These are phyloP conservation scores for Toxotes jaculatrix DNA, from an alignment of 2,113 vertebrate genomes.

Conservation along the genomic window DNA sequence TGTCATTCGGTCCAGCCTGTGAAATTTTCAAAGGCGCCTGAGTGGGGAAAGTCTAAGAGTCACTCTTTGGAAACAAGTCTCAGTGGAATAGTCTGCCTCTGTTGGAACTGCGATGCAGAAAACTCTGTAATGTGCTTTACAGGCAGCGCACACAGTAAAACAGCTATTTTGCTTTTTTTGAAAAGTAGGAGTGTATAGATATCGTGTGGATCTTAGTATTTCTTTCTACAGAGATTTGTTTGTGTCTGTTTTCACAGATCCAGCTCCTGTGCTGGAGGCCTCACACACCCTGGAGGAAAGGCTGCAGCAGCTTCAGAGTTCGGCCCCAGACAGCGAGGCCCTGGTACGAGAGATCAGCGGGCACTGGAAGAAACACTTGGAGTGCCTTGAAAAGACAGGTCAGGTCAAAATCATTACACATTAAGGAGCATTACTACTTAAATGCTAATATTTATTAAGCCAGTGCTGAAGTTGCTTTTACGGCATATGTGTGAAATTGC, in stretches of 20 bases:
- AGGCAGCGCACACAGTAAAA: constrained; percentile 59
- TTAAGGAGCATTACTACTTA: background rate
- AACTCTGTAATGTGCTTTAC: constrained; percentile 71
- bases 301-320: constrained; percentile 89
- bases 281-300: constrained; percentile 89
- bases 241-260: constrained; percentile 82
- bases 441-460: background rate
- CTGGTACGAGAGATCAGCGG: constrained; percentile 85
- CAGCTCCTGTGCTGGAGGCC: constrained; percentile 90
- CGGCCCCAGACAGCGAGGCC: constrained; percentile 81
- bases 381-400: constrained; percentile 89
- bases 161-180: constrained; percentile 67
- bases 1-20: constrained; percentile 78
- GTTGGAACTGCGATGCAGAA: constrained; percentile 66
- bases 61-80: constrained; percentile 78
- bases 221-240: constrained; percentile 58
- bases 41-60: constrained; percentile 69
- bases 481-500: background rate
- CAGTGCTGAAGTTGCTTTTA: background rate
- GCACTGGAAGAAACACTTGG: constrained; percentile 89
- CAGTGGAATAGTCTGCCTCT: constrained; percentile 69
- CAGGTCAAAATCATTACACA: constrained; percentile 38
- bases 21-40: constrained; percentile 74
- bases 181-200: constrained; percentile 51
- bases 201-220: constrained; percentile 39